Evolutionary conservation across 2,113 vertebrate species (phyloP), one percentile per base, ranked within the genome.

Genomic region (Oncorhynchus tshawytscha): DNA sequence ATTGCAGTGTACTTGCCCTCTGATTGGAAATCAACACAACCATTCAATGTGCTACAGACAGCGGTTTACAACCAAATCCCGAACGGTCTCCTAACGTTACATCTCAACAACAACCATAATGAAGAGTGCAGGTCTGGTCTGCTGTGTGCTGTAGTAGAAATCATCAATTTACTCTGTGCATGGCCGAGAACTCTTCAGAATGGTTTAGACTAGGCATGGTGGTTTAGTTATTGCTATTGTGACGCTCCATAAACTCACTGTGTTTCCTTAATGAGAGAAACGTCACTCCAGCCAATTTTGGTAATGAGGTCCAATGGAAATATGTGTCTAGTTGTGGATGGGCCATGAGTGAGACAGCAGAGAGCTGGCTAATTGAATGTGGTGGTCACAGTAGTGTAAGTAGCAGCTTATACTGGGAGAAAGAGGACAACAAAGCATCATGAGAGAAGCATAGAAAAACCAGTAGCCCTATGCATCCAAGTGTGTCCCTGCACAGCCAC

Each of bases 381-480:
- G 70, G 29, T 31, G 29, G 29, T 31, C 4, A 31, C 29, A 31
- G 29, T 31, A 31, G 29, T 31, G 29, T 4, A 31, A 31, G 29
- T 31, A 31, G 29, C 29, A 31, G 29, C 3, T 29, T 29, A 29
- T 29, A 29, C 29, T 29, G 29, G 69, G 80, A 73, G 76, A 54
- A 15, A 15, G 51, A 54, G 78, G 71, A 81, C 78, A 74, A 89
- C 87, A 78, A 73, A 83, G 81, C 72, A 83, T 80, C 79, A 82
- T 75, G 73, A 84, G 31, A 5, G 75, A 75, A 45, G 80, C 85
- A 76, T 59, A 80, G 78, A 82, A 83, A 81, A 71, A 80, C 81
- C 80, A 88, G 90, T 87, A 85, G 84, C 81, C 20, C 13, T 31
- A 54, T 77, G 75, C 84, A 85, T 89, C 85, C 51, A 64, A 82